Evolutionary conservation across 2,888 invertebrate species (phyloP), one percentile per base, ranked within the genome.

Genomic region (Melangyna quadrimaculata): DNA sequence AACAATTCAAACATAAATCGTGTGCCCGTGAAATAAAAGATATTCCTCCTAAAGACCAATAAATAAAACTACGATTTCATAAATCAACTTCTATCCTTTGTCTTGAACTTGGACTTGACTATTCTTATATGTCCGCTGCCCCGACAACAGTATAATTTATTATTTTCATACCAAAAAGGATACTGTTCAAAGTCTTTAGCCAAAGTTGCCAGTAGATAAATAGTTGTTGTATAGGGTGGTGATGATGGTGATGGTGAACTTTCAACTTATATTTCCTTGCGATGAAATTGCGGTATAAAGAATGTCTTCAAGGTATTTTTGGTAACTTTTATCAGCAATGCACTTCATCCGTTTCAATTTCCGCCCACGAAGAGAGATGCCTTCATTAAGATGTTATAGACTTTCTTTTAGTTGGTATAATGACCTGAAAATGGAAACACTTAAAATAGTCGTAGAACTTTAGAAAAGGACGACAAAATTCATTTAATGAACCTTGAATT

Each of bases 71-170:
- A 67, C 67, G 55, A 57, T 35, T 55, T 29, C 55, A 71, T 67
- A 67, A 67, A 67, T 67, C 67, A 71, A 43, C 29, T 22, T 35
- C 43, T 27, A 40, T 70, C 55, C 57, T 40, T 63, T 24, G 61
- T 73, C 61, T 61, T 73, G 61, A 73, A 51, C 73, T 63, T 73
- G 73, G 51, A 73, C 73, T 73, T 73, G 73, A 51, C 61, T 73
- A 71, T 59, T 73, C 45, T 27, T 37, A 35, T 48, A 35, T 48
- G 27, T 53, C 43, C 51, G 67, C 67, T n/a, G n/a, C 51, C 10
- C 22, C 51, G 7, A 32, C 55, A 35, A 1, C 35, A 51, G 12
- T 37, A 67, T 51, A 73, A 63, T 63, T 73, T 73, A 73, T 63
- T 63, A 40, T n/a, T 40, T 73, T 53, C 51, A 24, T 72, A 19